These are phyloP conservation scores for Julus scanicus DNA, from an alignment of 2,888 invertebrate genomes.

Conservation along the genomic window DNA sequence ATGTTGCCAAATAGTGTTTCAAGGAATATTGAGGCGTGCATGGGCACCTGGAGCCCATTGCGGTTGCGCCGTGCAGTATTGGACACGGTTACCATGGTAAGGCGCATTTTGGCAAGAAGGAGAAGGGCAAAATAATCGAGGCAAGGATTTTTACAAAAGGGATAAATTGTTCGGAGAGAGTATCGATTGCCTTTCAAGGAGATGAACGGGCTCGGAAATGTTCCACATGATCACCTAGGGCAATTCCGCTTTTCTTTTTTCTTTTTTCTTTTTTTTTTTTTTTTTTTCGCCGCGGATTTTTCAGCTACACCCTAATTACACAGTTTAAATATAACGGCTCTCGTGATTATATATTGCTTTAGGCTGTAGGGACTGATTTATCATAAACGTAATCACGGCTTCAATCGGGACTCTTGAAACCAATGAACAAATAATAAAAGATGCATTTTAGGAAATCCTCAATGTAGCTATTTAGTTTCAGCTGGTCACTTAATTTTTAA, in stretches of 20 bases:
- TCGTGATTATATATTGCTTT: conserved; percentile 26
- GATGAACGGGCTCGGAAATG: conserved; percentile 31
- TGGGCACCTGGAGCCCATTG: conserved; percentile 17
- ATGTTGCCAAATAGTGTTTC: conserved; percentile 21
- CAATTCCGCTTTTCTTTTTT: background rate
- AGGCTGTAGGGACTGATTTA: background rate
- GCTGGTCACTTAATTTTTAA: background rate
- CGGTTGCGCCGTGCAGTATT: conserved; percentile 24
- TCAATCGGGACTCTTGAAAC: background rate
- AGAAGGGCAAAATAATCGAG: conserved; percentile 47
- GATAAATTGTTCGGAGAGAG: conserved; percentile 34
- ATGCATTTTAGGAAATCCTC: background rate
- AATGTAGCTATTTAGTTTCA: background rate
- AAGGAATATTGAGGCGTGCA: background rate
- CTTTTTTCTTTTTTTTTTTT: too few species aligned
- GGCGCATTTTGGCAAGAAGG: conserved; percentile 37
- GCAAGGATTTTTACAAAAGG: conserved; percentile 21
- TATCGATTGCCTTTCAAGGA: conserved; percentile 47
- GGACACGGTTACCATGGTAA: conserved; percentile 44
- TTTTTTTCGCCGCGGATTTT: background rate
- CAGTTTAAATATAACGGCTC: conserved; percentile 27
- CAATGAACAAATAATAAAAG: background rate
- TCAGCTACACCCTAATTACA: conserved; percentile 43
- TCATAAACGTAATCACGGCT: background rate
- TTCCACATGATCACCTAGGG: conserved; percentile 1